Base-by-base conservation (phyloP, 2,113 vertebrate species). In the Plecotus auritus region DNA sequence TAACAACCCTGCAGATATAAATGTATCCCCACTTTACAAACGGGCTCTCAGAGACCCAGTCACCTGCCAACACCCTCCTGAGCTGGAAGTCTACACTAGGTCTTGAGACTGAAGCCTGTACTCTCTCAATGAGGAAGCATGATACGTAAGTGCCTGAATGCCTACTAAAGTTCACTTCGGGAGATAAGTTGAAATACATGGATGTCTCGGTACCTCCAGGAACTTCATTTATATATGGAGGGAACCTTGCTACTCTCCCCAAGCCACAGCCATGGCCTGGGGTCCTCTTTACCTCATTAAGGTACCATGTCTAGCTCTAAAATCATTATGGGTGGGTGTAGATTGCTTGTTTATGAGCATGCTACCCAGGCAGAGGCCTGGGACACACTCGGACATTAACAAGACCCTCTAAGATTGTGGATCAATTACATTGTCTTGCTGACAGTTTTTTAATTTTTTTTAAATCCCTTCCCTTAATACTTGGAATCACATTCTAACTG, bases 401-500 rank as follows among this genome's bases (percentile, higher is more conserved):
- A 7, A 10, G 32, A 37, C 67, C 61, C 66, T 93, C 67, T 64
- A 35, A 72, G 86, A 82, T 42, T 45, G 40, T 35, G 47, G 35
- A 42, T 66, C 94, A 85, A 85, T 85, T 64, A 40, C 40, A 85
- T 11, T 61, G 13, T 80, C 69, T 80, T 89, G 30, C 28, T 88
- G 88, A 82, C n/a, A 2, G 5, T 70, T 74, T 23, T 91, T 69
- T 26, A 0, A 73, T 56, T 40, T 86, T 85, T 85, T 69, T 72
- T 30, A 64, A n/a, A n/a, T 67, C 30, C 28, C 64, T 66, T 66
- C 64, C 64, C 64, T 67, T 67, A n/a, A 67, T 67, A n/a, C 14
- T 67, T 94, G 80, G 45, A 84, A 69, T 95, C 45, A 35, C 69
- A 84, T 84, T 88, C 73, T 74, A 86, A 91, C 42, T 47, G 81